Evolutionary conservation across 1,140 invertebrate species (phyloP).

Genomic region (Neodiprion pinetum): DNA sequence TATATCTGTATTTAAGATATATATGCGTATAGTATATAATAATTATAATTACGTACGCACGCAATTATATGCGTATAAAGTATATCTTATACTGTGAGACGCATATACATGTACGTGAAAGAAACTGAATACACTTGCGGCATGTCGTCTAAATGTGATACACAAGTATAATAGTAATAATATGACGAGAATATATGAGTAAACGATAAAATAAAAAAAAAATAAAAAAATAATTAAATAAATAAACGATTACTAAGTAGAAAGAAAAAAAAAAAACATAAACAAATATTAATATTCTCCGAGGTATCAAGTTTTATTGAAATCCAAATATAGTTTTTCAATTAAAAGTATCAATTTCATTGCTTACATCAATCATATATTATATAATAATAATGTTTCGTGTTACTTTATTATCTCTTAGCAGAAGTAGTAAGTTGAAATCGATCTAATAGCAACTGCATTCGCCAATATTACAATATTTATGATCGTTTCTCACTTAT

Average conservation of each 20-base stretch:
- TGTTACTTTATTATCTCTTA: conserved; percentile 9
- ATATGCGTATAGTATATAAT: no score
- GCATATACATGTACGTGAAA: no score
- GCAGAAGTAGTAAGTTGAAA: conserved; percentile 15
- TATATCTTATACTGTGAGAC: no score
- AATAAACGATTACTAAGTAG: no score
- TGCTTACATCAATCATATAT: conserved; percentile 18
- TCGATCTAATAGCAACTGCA: conserved; percentile 9
- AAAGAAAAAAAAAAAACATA: no score
- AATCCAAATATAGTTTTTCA: conserved; percentile 52
- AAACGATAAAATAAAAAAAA: background rate
- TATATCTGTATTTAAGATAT: no score
- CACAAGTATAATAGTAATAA: no score
- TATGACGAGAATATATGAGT: background rate
- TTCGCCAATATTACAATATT: conserved; percentile 4
- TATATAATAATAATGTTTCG: conserved; percentile 15
- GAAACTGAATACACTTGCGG: no score
- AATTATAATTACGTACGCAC: no score
- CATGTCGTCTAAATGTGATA: no score
- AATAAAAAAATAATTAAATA: background rate
- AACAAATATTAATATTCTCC: conserved; percentile 27
- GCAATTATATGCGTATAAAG: no score
- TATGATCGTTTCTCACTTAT: background rate
- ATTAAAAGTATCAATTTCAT: conserved; percentile 51
- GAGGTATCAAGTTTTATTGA: conserved; percentile 59